Base-by-base conservation (phyloP, 2,113 vertebrate genomes). In the Acrocephalus kingi region DNA sequence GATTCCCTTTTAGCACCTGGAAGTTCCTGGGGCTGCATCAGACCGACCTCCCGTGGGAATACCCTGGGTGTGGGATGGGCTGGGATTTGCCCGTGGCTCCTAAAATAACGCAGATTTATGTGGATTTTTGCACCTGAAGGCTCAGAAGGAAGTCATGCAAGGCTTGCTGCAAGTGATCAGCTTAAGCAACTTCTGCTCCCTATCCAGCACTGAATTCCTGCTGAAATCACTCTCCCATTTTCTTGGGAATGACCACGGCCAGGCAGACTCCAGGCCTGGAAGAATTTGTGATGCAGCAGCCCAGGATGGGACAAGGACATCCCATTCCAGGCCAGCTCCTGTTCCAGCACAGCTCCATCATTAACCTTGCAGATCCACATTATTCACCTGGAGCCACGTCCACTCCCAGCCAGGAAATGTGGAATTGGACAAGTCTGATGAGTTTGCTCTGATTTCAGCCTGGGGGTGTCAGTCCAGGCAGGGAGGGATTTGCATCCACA, bases 221-320 rank as follows among this genome's bases (percentile, higher is more conserved):
- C 48, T 71, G 39, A n/a, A 91, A 51, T 19, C 19, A 35, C 28
- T 89, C 63, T 52, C 8, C 15, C 19, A 3, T 78, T 74, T 61
- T 43, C 84, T 31, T 33, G 61, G 84, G 68, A 94, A 91, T 5
- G 21, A 67, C 66, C 59, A 39, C 0, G 0, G 69, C 59, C 13
- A 1, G 82, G 59, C 25, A 78, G 56, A 10, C 0, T 11, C 0
- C 0, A 27, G 23, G 23, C 33, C 49, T 17, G 43, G 49, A 43
- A 52, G 67, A 79, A 45, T 31, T 28, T 1, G 15, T 7, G 31
- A 35, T 54, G 54, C 49, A 31, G 64, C 74, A 27, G 18, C 17
- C 11, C 3, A 3, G 85, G 64, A 54, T 24, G 59, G 77, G 45
- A 46, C 61, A 22, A 2, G 19, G 77, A 20, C 81, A 39, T 46